Conservation (phyloP, 2,888 invertebrate species). For the Melieria omissa region DNA sequence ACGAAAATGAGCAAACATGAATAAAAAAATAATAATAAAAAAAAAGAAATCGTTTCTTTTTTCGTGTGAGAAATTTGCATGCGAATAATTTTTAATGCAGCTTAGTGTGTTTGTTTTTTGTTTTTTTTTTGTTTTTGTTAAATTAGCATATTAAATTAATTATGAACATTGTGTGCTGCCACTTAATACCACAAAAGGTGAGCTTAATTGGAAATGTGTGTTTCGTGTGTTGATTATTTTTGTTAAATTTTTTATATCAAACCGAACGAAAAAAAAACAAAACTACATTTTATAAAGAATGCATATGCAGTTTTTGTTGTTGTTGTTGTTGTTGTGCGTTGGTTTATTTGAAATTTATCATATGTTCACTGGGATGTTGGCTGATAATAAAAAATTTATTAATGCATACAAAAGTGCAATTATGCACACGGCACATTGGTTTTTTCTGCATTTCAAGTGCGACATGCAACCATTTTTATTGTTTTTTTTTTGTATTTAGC, state of each 20-base stretch:
- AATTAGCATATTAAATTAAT: conserved; percentile 28
- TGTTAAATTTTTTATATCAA: neutral
- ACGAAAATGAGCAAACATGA: neutral
- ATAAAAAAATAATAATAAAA: neutral
- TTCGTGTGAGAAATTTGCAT: neutral
- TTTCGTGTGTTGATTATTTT: conserved; percentile 19
- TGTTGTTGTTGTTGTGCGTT: neutral
- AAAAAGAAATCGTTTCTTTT: neutral
- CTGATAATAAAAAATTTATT: conserved; percentile 57
- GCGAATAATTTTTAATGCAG: neutral
- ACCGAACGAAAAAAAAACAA: neutral
- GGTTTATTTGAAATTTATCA: neutral
- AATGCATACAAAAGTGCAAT: conserved; percentile 60
- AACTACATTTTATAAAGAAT: conserved; percentile 18
- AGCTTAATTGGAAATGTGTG: conserved; percentile 27
- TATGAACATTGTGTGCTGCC: neutral
- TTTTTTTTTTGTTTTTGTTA: neutral
- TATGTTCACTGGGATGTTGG: conserved; percentile 27
- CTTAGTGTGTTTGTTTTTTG: too few relatives aligned
- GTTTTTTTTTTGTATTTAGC: neutral
- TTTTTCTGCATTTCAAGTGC: conserved; percentile 11
- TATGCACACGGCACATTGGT: conserved; percentile 50
- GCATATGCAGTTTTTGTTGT: neutral
- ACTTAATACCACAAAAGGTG: neutral
- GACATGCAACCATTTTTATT: conserved; percentile 3